Evolutionary conservation across 2,888 invertebrate genomes (phyloP).

Genomic region (Spisula solida): DNA sequence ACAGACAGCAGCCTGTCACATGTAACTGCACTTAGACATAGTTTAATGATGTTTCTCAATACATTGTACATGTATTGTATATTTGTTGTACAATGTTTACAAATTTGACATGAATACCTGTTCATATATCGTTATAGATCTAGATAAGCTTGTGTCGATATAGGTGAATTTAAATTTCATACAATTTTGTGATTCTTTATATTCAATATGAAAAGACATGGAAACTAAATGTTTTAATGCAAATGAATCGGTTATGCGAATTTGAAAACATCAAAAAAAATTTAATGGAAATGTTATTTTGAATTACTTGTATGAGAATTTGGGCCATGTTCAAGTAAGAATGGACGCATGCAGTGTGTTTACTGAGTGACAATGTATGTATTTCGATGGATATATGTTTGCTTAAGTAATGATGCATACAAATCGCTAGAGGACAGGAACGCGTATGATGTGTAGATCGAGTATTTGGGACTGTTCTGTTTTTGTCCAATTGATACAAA

Average conservation of each 20-base stretch:
- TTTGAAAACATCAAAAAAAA: no score
- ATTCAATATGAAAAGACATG: background rate
- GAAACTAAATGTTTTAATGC: background rate
- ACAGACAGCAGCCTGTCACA: background rate
- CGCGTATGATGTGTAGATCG: background rate
- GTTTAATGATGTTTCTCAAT: background rate
- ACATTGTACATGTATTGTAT: background rate
- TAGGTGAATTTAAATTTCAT: background rate
- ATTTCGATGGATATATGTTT: background rate
- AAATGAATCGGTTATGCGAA: background rate
- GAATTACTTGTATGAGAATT: background rate
- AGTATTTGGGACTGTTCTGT: background rate
- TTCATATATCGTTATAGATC: background rate
- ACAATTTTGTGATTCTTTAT: background rate
- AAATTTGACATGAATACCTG: conserved; percentile 13
- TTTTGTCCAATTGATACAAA: background rate
- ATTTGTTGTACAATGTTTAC: background rate
- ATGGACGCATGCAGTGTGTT: background rate
- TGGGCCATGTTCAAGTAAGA: background rate
- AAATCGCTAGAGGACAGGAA: background rate
- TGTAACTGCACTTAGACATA: background rate
- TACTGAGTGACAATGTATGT: background rate
- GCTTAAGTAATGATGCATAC: background rate
- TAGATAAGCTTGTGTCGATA: background rate
- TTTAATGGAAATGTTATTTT: background rate